These are phyloP conservation scores for Meliscaeva auricollis DNA, from an alignment of 2,888 invertebrate genomes.

Conservation along the genomic window DNA sequence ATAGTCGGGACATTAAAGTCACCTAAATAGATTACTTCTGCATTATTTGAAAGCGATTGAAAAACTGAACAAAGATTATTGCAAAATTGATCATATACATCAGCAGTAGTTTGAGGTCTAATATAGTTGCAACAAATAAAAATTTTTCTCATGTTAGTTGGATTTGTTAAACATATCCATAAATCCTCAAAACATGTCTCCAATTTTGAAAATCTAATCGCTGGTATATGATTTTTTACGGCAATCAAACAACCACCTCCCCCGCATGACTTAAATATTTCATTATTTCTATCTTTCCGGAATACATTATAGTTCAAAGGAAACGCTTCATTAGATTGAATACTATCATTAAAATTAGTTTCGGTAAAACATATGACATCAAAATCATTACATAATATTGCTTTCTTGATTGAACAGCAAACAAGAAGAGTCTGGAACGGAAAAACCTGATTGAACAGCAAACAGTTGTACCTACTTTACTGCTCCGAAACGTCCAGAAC, in stretches of 20 bases:
- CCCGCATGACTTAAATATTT: not conserved
- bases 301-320: not conserved
- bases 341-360: conserved; percentile 1
- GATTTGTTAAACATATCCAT: conserved; percentile 6
- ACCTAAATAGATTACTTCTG: not conserved
- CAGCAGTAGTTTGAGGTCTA: conserved; percentile 3
- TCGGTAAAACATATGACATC: conserved; percentile 2
- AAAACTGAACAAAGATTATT: conserved; percentile 1
- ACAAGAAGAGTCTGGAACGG: no score
- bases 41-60: not conserved
- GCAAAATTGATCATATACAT: not conserved
- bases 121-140: conserved; percentile 14
- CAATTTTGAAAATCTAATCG: conserved; percentile 3
- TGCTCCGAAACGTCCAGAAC: no score
- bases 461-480: no score
- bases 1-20: not conserved
- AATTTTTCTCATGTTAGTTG: not conserved
- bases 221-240: not conserved
- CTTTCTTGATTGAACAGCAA: not conserved
- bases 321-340: not conserved
- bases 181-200: not conserved
- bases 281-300: not conserved
- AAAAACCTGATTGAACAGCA: no score
- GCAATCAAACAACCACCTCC: not conserved
- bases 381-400: conserved; percentile 13